Evolutionary conservation across 2,113 vertebrate genomes (phyloP).

Genomic region (Polypterus senegalus): DNA sequence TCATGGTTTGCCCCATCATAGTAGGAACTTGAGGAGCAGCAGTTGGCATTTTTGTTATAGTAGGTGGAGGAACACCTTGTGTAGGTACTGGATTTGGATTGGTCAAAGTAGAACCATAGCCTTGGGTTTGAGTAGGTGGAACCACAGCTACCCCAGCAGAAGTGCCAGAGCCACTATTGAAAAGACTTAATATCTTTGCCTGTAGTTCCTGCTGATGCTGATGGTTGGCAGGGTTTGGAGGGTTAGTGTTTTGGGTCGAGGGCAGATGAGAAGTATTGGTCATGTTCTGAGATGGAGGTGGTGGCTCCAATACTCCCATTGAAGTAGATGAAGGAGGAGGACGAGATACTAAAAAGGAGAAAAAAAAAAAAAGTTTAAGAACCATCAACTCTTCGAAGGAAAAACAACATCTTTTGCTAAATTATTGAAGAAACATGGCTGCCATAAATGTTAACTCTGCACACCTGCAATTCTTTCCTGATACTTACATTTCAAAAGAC

Average conservation of each 20-base stretch:
- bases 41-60: constrained; percentile 49
- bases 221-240: constrained; percentile 43
- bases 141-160: constrained; percentile 4
- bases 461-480: too few relatives aligned
- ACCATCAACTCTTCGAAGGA: too few relatives aligned
- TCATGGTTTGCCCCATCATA: constrained; percentile 39
- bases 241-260: constrained; percentile 13
- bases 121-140: constrained; percentile 36
- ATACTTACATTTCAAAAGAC: too few relatives aligned
- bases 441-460: too few relatives aligned
- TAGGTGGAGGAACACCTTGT: constrained; percentile 29
- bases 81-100: constrained; percentile 16
- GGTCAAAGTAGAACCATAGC: constrained; percentile 47
- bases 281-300: constrained; percentile 12
- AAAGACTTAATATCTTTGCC: constrained; percentile 94
- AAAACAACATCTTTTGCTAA: too few relatives aligned
- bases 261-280: constrained; percentile 5
- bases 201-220: constrained; percentile 85
- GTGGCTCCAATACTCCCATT: constrained; percentile 14
- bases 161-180: constrained; percentile 62
- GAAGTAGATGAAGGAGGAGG: constrained; percentile 13
- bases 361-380: neutral
- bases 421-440: too few relatives aligned
- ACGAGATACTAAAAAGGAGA: constrained; percentile 17
- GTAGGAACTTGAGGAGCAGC: constrained; percentile 43